phyloP scores from a whole-genome alignment of 2,888 invertebrate genomes.

The Neoascia interrupta region DNA sequence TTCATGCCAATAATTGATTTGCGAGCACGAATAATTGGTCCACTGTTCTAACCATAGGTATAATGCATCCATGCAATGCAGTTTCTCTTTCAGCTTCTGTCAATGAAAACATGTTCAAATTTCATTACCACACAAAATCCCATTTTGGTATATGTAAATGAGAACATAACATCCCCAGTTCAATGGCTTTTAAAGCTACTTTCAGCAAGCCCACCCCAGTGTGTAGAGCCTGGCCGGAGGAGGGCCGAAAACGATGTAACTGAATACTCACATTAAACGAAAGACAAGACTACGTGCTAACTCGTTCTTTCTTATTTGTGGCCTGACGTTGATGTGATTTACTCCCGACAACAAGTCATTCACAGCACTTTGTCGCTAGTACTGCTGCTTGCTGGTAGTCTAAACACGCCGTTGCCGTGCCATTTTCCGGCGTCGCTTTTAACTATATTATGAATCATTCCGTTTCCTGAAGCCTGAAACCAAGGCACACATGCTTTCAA shows the following conservation, averaged over 20 bases:
- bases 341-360: slow-evolving; percentile 31
- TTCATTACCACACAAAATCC: not conserved
- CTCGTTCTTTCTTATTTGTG: not conserved
- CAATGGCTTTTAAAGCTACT: slow-evolving; percentile 19
- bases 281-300: slow-evolving; percentile 18
- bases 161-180: slow-evolving; percentile 40
- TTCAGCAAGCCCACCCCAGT: no score
- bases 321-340: slow-evolving; percentile 37
- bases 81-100: no score
- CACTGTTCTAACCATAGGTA: no score
- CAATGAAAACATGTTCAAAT: slow-evolving; percentile 17
- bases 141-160: slow-evolving; percentile 39
- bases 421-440: slow-evolving; percentile 19
- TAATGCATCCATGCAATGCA: no score
- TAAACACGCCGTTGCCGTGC: slow-evolving; percentile 3
- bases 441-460: slow-evolving; percentile 44
- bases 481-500: slow-evolving; percentile 15
- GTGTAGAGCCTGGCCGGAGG: no score
- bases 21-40: no score
- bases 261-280: slow-evolving; percentile 4
- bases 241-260: no score
- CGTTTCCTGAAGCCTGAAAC: slow-evolving; percentile 8
- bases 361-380: slow-evolving; percentile 24
- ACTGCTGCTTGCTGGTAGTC: slow-evolving; percentile 26
- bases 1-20: no score